These are phyloP conservation scores for Pithys albifrons DNA, from an alignment of 2,113 vertebrate species.

Conservation along the genomic window DNA sequence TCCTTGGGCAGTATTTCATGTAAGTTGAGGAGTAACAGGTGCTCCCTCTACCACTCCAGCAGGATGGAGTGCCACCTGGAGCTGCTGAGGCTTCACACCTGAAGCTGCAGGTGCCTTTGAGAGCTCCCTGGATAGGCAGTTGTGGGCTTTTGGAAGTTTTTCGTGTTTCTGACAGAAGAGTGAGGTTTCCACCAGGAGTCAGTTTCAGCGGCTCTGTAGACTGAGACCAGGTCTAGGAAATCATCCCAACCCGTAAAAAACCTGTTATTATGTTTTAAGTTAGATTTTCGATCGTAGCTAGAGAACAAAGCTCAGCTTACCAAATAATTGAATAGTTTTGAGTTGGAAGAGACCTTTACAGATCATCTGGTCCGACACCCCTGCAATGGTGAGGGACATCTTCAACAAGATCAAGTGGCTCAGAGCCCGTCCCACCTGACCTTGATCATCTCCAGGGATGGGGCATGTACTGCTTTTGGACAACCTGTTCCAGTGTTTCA, in stretches of 20 bases:
- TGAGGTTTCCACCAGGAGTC: background rate
- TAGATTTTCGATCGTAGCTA: background rate
- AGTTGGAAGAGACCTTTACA: background rate
- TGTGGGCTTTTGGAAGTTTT: rapidly evolving
- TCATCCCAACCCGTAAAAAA: rapidly evolving
- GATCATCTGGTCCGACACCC: rapidly evolving
- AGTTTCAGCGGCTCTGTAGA: background rate
- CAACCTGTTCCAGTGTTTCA: background rate
- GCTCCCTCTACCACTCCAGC: rapidly evolving
- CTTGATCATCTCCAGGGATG: background rate
- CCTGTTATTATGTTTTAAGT: background rate
- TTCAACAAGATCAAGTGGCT: background rate
- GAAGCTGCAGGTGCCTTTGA: rapidly evolving
- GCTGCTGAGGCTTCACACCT: rapidly evolving
- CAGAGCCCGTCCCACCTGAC: rapidly evolving
- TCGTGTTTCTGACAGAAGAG: background rate
- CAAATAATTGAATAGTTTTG: background rate
- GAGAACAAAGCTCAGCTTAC: background rate
- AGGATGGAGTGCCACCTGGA: rapidly evolving
- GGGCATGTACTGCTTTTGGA: no score
- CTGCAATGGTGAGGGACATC: background rate
- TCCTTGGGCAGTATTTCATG: rapidly evolving
- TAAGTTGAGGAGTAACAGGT: rapidly evolving
- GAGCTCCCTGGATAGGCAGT: background rate
- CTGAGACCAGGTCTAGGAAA: background rate